Percentiles rank a stretch among this genome's conserved stretches.
These are phyloP conservation scores for Urechis unicinctus DNA, from an alignment of 2,888 invertebrate genomes.

Conservation along the genomic window DNA sequence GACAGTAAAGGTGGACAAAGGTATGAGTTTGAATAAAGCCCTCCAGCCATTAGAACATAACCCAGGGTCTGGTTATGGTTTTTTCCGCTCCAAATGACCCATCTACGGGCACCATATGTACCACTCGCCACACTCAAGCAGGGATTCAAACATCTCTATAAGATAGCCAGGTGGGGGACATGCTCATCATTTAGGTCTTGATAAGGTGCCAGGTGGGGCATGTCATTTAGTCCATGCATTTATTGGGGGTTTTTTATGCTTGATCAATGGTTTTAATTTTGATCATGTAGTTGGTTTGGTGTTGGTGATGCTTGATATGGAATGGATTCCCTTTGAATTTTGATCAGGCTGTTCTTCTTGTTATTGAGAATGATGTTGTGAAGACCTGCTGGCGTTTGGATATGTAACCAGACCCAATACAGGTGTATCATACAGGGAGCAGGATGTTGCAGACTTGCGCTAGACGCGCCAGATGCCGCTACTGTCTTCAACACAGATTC, in stretches of 20 bases:
- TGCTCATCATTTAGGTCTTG: no score
- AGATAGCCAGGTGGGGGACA: slow-evolving; percentile 18
- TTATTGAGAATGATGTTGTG: no score
- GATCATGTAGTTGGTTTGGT: not conserved
- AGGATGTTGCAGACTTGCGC: slow-evolving; percentile 35
- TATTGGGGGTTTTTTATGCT: no score
- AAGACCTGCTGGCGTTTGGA: no score
- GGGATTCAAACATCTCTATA: slow-evolving; percentile 14
- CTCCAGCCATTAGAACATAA: slow-evolving; percentile 27
- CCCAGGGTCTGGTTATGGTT: slow-evolving; percentile 29
- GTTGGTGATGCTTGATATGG: no score
- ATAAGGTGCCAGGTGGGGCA: no score
- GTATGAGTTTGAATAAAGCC: slow-evolving; percentile 42
- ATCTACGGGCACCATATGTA: slow-evolving; percentile 32
- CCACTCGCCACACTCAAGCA: slow-evolving; percentile 40
- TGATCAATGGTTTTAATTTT: no score
- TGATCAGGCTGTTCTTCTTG: no score
- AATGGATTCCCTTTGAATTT: no score
- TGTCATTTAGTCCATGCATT: no score
- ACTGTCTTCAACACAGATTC: no score
- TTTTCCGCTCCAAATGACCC: slow-evolving; percentile 38
- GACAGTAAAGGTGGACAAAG: slow-evolving; percentile 36
- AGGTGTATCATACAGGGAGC: slow-evolving; percentile 41
- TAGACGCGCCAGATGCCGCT: no score
- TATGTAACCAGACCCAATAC: slow-evolving; percentile 41